A percentile compares a stretch with the other conserved stretches of the same genome.
These are phyloP conservation scores for Anoplopoma fimbria DNA, from an alignment of 2,113 vertebrate genomes.

Conservation along the genomic window DNA sequence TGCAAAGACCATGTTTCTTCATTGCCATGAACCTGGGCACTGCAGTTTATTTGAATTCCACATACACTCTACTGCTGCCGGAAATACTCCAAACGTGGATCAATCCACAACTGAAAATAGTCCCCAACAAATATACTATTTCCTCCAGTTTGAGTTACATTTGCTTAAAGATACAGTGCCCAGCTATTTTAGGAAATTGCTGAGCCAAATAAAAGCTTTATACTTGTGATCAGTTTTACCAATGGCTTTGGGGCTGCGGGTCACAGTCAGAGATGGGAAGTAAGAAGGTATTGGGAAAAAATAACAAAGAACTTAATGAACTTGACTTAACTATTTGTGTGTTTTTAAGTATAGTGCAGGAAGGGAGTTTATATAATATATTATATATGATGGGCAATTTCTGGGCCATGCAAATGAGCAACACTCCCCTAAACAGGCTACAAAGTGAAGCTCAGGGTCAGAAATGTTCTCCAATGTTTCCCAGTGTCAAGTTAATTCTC, in stretches of 20 bases:
- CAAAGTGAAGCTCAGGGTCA: slow-evolving; percentile 34
- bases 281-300: not conserved
- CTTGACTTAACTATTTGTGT: not conserved
- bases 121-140: not conserved
- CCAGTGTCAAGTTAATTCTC: slow-evolving; percentile 23
- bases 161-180: not conserved
- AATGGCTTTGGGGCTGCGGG: not conserved
- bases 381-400: not conserved
- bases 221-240: too few species aligned
- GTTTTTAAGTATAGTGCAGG: not conserved
- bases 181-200: not conserved
- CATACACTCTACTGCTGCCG: too few species aligned
- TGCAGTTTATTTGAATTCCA: too few species aligned
- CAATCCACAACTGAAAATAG: not conserved
- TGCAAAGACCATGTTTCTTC: not conserved
- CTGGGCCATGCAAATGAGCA: slow-evolving; percentile 14
- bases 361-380: not conserved
- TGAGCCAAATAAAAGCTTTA: not conserved
- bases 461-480: slow-evolving; percentile 15
- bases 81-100: not conserved
- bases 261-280: not conserved
- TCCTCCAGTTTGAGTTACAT: not conserved
- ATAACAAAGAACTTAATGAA: not conserved
- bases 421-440: not conserved
- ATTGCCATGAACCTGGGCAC: too few species aligned